phyloP scores from a whole-genome alignment of 1,140 invertebrate species.

The Dreissena rostriformis region DNA sequence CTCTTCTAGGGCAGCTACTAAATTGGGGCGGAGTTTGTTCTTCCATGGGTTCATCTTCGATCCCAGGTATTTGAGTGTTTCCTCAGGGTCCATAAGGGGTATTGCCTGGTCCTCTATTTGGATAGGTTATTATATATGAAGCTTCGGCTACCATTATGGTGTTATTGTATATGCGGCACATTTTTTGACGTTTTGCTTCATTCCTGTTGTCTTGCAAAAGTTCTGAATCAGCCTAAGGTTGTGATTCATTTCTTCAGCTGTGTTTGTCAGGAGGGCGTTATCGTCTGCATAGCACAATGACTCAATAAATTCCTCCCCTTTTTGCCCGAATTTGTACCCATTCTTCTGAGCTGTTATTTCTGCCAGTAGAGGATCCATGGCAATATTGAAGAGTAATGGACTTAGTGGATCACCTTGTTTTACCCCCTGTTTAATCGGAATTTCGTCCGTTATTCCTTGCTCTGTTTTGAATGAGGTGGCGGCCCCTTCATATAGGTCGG shows the following conservation, averaged over 20 bases:
- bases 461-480: constrained; percentile 40
- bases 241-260: constrained; percentile 14
- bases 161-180: constrained; percentile 44
- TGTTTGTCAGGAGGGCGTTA: constrained; percentile 30
- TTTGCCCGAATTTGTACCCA: constrained; percentile 23
- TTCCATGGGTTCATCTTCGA: constrained; percentile 35
- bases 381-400: constrained; percentile 82
- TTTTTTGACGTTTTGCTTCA: constrained; percentile 58
- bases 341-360: background rate
- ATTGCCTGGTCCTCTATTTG: constrained; percentile 3
- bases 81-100: constrained; percentile 10
- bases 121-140: constrained; percentile 31
- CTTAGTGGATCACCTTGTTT: constrained; percentile 83
- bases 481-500: constrained; percentile 28
- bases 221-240: constrained; percentile 28
- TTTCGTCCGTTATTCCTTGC: constrained; percentile 1
- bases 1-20: background rate
- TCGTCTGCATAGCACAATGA: constrained; percentile 56
- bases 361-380: constrained; percentile 75
- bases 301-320: constrained; percentile 4
- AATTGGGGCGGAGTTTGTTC: background rate
- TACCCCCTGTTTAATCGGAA: constrained; percentile 76
- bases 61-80: constrained; percentile 43
- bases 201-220: constrained; percentile 51
- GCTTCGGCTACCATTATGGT: background rate